A percentile compares a stretch with the other conserved stretches of the same genome.
phyloP scores from a whole-genome alignment of 2,888 invertebrate species.

The Microctonus brassicae region DNA sequence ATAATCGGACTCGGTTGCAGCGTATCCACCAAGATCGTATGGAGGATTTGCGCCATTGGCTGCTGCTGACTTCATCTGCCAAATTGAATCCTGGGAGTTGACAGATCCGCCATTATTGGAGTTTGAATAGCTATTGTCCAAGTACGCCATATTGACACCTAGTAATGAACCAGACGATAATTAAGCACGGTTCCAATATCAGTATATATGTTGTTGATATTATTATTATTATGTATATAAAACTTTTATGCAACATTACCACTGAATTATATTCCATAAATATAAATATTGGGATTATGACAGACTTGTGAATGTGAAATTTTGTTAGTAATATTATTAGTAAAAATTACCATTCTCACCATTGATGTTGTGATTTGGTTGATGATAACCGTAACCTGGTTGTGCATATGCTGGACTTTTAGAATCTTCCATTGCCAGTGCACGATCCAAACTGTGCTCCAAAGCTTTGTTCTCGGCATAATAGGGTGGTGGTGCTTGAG shows the following conservation, averaged over 20 bases:
- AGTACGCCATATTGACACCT: conserved; percentile 91
- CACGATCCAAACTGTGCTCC: conserved; percentile 89
- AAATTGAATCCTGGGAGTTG: conserved; percentile 93
- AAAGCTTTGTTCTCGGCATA: conserved; percentile 95
- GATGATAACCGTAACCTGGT: conserved; percentile 88
- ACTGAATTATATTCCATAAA: not conserved
- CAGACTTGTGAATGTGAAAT: conserved; percentile 5
- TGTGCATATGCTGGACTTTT: conserved; percentile 89
- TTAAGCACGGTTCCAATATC: conserved; percentile 4
- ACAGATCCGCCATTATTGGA: conserved; percentile 96
- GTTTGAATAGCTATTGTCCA: conserved; percentile 93
- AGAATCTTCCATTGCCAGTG: conserved; percentile 86
- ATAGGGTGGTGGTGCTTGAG: conserved; percentile 89
- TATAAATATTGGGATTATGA: not conserved
- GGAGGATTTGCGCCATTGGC: conserved; percentile 77
- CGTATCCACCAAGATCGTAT: conserved; percentile 88
- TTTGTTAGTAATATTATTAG: conserved; percentile 32
- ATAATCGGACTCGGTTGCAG: conserved; percentile 83
- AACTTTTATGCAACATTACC: conserved; percentile 5
- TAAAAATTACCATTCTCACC: conserved; percentile 74
- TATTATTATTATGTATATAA: too few species aligned
- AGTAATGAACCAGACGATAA: conserved; percentile 28
- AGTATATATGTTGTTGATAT: not conserved
- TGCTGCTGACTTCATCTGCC: conserved; percentile 95
- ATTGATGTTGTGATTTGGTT: conserved; percentile 81